Conservation (phyloP, 2,888 invertebrate genomes). For the Maniola hyperantus region DNA sequence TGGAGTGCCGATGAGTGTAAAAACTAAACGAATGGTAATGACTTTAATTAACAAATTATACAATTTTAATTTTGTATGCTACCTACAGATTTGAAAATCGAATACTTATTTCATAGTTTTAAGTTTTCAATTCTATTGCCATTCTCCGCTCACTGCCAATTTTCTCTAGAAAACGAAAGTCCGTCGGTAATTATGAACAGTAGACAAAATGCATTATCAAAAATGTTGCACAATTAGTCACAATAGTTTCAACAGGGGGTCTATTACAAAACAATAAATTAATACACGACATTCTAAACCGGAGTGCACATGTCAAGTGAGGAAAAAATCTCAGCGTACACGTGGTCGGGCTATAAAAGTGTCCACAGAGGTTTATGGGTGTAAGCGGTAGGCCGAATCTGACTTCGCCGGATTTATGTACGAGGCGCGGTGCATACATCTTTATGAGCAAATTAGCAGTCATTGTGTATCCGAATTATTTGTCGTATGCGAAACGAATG, state of each 20-base stretch:
- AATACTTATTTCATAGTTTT: too few species aligned
- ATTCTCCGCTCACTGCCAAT: not conserved
- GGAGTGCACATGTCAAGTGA: constrained; percentile 75
- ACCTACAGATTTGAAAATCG: too few species aligned
- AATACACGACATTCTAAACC: constrained; percentile 60
- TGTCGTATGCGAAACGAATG: constrained; percentile 62
- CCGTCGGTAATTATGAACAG: not conserved
- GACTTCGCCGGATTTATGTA: constrained; percentile 77
- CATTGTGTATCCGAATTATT: constrained; percentile 79
- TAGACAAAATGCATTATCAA: not conserved
- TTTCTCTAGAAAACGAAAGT: not conserved
- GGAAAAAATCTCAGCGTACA: constrained; percentile 75
- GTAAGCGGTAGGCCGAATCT: constrained; percentile 80
- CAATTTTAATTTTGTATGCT: too few species aligned
- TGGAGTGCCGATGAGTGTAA: too few species aligned
- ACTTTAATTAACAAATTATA: too few species aligned
- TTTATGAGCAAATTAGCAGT: constrained; percentile 81
- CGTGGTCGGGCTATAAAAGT: constrained; percentile 81
- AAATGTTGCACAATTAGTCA: constrained; percentile 19
- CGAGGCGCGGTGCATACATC: constrained; percentile 74
- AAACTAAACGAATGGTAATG: too few species aligned
- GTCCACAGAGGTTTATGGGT: constrained; percentile 79
- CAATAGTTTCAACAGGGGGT: constrained; percentile 44
- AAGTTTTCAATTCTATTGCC: too few species aligned
- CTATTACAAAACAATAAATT: constrained; percentile 79